Conservation (phyloP, 92 coral and sea anemone species). For the Anthopleura xanthogrammica region DNA sequence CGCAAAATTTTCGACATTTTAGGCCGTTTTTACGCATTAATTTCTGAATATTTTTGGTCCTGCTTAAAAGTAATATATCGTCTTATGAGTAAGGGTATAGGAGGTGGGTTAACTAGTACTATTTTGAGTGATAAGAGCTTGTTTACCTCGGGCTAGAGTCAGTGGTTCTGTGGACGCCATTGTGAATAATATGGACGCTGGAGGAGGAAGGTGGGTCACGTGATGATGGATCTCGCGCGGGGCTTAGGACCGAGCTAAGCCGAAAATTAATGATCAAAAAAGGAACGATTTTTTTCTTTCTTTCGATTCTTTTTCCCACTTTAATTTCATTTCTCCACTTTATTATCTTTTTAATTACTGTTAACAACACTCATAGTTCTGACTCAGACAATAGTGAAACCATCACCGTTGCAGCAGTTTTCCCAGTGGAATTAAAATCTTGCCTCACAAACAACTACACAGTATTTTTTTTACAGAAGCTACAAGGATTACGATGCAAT, state of each 20-base stretch:
- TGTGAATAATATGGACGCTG: constrained; percentile 27
- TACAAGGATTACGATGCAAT: no score
- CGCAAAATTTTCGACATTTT: not conserved
- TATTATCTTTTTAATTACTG: no score
- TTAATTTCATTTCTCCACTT: no score
- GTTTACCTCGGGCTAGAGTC: constrained; percentile 89
- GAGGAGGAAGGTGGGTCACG: not conserved
- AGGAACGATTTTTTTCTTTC: no score
- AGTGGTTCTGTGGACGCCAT: constrained; percentile 84
- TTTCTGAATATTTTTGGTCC: not conserved
- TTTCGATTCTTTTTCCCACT: no score
- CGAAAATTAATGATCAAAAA: not conserved
- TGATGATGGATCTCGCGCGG: not conserved
- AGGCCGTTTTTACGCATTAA: not conserved
- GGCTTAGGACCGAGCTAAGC: not conserved
- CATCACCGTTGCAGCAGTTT: no score
- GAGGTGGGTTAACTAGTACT: not conserved
- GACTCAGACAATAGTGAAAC: no score
- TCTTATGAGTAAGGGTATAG: not conserved
- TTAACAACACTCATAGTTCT: no score
- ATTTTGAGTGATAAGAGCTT: constrained; percentile 4
- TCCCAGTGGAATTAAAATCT: no score
- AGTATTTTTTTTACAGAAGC: no score
- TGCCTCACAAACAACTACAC: no score
- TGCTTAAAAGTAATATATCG: not conserved